These are phyloP conservation scores for Dendrolimus kikuchii DNA, from an alignment of 1,140 invertebrate genomes.

Conservation along the genomic window DNA sequence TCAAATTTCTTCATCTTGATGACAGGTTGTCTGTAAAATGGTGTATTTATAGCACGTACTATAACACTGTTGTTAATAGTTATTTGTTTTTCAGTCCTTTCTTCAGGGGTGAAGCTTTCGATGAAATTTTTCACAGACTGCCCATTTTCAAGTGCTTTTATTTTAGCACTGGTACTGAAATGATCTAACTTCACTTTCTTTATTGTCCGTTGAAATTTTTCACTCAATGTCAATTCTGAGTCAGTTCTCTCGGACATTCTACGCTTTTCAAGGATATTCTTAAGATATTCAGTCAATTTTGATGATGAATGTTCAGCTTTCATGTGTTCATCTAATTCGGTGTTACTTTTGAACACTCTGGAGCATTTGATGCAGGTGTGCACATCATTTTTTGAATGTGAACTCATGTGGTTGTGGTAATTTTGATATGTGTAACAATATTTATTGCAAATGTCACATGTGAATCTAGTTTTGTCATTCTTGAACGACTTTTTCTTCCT, in stretches of 20 bases:
- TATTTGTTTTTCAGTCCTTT: conserved; percentile 15
- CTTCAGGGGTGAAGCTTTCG: conserved; percentile 49
- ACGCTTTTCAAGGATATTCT: conserved; percentile 38
- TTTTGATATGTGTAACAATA: conserved; percentile 56
- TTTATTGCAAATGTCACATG: conserved; percentile 43
- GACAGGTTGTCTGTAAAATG: conserved; percentile 9
- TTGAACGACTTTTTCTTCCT: conserved; percentile 11
- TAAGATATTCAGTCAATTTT: conserved; percentile 48
- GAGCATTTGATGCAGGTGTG: conserved; percentile 51
- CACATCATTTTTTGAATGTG: conserved; percentile 27
- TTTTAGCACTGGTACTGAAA: conserved; percentile 13
- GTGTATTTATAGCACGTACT: conserved; percentile 18
- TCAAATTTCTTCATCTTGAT: conserved; percentile 43
- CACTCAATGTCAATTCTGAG: conserved; percentile 2
- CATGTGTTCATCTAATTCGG: conserved; percentile 35
- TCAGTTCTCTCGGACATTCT: conserved; percentile 15
- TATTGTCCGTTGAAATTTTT: conserved; percentile 34
- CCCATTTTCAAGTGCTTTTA: conserved; percentile 25
- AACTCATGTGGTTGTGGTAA: conserved; percentile 43
- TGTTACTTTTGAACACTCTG: conserved; percentile 29
- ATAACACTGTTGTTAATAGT: conserved; percentile 21
- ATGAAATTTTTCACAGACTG: conserved; percentile 48
- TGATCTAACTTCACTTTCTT: conserved; percentile 27
- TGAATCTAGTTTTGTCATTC: conserved; percentile 24
- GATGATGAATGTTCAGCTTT: conserved; percentile 38